Evolutionary conservation across 2,113 vertebrate genomes (phyloP), one percentile per base, ranked within the genome.

Genomic region (Junco hyemalis): DNA sequence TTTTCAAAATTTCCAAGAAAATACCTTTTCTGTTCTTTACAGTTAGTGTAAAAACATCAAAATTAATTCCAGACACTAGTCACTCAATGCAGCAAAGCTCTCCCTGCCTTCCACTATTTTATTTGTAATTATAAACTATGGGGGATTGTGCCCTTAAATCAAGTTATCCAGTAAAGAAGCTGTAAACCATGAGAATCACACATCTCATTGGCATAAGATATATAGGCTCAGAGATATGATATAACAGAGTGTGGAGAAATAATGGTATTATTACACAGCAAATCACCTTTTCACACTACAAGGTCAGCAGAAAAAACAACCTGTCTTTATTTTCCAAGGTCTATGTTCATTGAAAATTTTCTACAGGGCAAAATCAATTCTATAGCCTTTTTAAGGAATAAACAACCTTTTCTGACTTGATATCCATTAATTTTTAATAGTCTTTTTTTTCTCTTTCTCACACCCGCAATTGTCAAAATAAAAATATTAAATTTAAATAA

Each of bases 251-350:
- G 14, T 74, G 20, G 28, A 65, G 36, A 84, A 80, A 36, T 78
- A 71, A 45, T 31, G 6, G 2, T 24, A 23, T 47, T 65, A 64
- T 38, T 26, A 42, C 26, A 81, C 12, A 80, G 26, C 9, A 91
- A 63, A 51, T 48, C 26, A 47, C 11, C 5, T 79, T 64, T 36
- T 80, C 21, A 1, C 29, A 29, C 36, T 44, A 51, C 0, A 0
- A 28, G 8, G 9, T 51, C 42, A 61, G 4, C 38, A 14, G 10
- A 12, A 76, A 82, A 79, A 80, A 12, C 3, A 76, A 3, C 4
- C 12, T 79, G 19, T 57, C 20, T 73, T 72, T 61, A 22, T 54
- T 29, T 81, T 89, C 4, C 1, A 74, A 66, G 1, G 14, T 50
- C 2, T 74, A 5, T n/a, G 7, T 28, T 68, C 1, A 0, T 1